Base-by-base conservation (phyloP, 2,888 invertebrate species). In the Hyposoter didymator region DNA sequence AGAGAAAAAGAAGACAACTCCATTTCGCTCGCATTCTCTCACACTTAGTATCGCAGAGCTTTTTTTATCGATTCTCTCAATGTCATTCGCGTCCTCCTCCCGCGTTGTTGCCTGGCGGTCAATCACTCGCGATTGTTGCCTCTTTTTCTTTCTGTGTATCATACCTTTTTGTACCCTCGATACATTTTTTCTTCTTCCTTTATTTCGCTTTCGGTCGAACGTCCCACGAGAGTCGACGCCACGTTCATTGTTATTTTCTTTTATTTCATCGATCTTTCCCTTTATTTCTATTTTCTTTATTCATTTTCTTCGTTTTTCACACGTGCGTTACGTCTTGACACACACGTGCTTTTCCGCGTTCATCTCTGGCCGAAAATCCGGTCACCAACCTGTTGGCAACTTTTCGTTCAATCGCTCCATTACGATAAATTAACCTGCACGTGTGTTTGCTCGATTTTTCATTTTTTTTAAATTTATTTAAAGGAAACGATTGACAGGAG, bases 321-420 rank as follows among this genome's bases (percentile, higher is more conserved):
- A 89, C 89, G 90, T 86, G 88, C 89, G 89, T 88, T 85, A 82
- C 87, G 86, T 84, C 87, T 69, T n/a, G 52, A 32, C 80, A 87
- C 90, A 89, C 91, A 90, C 90, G 90, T 90, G 90, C 35, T 75
- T 90, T 91, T 90, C 90, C 89, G 89, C 89, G 87, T 28, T 2
- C 75, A 85, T 55, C 72, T 73, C 72, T 35, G 39, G 7, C 22
- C 19, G 2, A 14, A 6, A 55, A 39, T 19, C 12, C 32, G 70
- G 17, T 47, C n/a, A 70, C 52, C 70, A 70, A 49, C 52, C 70
- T 70, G 70, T 70, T 32, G 8, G 70, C 52, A 35, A 12, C 39
- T 39, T 39, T 39, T 74, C 17, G 10, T 74, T 12, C 3, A 8
- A 19, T 59, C 45, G 10, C 19, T 55, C 35, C 35, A 19, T 69